phyloP scores from a whole-genome alignment of 2,888 invertebrate genomes.

The Pterobdella sp. region DNA sequence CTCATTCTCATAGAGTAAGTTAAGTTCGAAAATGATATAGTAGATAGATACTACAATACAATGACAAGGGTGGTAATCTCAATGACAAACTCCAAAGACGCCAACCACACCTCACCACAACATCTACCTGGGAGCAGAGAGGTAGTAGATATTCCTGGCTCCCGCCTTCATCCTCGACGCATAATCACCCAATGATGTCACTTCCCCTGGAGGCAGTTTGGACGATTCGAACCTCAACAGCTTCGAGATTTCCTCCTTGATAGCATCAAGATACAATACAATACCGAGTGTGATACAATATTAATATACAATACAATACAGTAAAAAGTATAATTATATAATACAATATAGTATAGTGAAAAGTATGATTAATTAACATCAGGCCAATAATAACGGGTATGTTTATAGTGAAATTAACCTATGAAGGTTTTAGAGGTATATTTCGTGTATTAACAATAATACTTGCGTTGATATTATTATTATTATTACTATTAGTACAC shows the following conservation, averaged over 20 bases:
- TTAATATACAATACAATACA: too few relatives aligned
- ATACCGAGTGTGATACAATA: too few relatives aligned
- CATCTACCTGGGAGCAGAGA: slow-evolving; percentile 77
- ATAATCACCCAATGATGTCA: slow-evolving; percentile 71
- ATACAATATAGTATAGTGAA: too few relatives aligned
- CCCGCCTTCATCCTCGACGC: slow-evolving; percentile 66
- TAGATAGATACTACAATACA: background rate
- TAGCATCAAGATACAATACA: too few relatives aligned
- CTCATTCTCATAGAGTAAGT: background rate
- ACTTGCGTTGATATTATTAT: too few relatives aligned
- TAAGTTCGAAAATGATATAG: background rate
- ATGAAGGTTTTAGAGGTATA: too few relatives aligned
- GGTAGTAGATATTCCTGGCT: slow-evolving; percentile 78
- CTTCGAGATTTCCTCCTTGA: slow-evolving; percentile 83
- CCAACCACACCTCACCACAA: background rate
- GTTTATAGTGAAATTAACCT: too few relatives aligned
- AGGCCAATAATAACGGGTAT: too few relatives aligned
- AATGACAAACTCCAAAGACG: background rate
- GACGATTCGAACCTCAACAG: slow-evolving; percentile 87
- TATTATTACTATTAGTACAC: background rate
- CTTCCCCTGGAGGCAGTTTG: slow-evolving; percentile 62
- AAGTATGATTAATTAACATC: too few relatives aligned
- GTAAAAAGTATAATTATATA: too few relatives aligned
- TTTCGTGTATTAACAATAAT: too few relatives aligned
- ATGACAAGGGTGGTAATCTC: too few relatives aligned